Conservation (phyloP, 2,113 vertebrate species). For the Eira barbara region DNA sequence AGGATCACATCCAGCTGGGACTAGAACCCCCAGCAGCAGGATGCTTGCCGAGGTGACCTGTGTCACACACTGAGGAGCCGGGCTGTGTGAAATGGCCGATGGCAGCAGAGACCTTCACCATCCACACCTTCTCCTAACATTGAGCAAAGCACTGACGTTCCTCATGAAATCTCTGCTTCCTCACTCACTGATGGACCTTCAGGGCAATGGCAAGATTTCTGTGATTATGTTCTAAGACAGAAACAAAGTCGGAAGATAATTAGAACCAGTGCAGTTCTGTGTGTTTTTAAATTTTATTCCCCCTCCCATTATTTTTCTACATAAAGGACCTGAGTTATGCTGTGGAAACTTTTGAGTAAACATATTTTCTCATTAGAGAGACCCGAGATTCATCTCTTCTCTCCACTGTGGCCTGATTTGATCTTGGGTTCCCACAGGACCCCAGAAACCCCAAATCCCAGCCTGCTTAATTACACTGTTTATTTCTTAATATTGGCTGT, state of each 20-base stretch:
- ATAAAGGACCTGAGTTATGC: not conserved
- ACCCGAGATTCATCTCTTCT: not conserved
- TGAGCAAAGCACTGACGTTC: not conserved
- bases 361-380: not conserved
- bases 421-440: constrained; percentile 4
- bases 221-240: not conserved
- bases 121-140: not conserved
- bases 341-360: constrained; percentile 14
- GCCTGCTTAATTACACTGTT: constrained; percentile 56
- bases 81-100: not conserved
- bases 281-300: not conserved
- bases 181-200: not conserved
- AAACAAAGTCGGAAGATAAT: not conserved
- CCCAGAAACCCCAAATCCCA: not conserved
- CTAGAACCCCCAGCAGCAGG: too few relatives aligned
- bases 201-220: not conserved
- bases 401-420: not conserved
- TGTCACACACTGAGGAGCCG: fast-evolving
- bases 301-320: not conserved
- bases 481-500: constrained; percentile 45
- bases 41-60: not conserved
- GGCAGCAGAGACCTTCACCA: fast-evolving
- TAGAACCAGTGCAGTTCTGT: not conserved
- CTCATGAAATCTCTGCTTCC: not conserved
- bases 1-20: not conserved